phyloP scores from a whole-genome alignment of 2,113 vertebrate species.

The Paramormyrops kingsleyae region DNA sequence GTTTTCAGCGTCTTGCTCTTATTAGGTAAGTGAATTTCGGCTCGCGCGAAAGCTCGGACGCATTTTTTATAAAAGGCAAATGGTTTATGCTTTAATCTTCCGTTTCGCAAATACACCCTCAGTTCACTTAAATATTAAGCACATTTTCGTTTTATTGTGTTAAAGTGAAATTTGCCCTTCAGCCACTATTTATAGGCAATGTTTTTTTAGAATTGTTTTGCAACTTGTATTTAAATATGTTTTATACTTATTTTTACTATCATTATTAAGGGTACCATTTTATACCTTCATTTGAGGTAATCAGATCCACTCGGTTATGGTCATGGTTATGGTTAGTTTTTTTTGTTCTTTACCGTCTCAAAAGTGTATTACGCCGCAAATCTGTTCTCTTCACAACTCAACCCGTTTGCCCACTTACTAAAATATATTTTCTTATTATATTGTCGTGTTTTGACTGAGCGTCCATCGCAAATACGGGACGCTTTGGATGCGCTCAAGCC shows the following conservation, averaged over 20 bases:
- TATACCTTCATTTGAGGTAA: background rate
- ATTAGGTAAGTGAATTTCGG: constrained; percentile 33
- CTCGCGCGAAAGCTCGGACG: background rate
- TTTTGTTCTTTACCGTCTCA: background rate
- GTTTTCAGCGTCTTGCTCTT: constrained; percentile 42
- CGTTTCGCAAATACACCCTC: background rate
- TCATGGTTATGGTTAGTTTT: background rate
- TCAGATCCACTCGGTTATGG: background rate
- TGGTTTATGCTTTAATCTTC: background rate
- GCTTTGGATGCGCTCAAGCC: background rate
- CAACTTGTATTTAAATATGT: background rate
- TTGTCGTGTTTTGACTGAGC: background rate
- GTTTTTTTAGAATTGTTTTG: background rate
- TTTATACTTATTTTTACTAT: background rate
- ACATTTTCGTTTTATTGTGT: background rate
- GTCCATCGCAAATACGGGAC: background rate
- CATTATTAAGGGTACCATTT: background rate
- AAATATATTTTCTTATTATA: background rate
- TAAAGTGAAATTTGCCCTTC: background rate
- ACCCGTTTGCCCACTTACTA: background rate
- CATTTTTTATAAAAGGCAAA: background rate
- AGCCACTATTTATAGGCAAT: background rate
- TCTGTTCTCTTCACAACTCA: background rate
- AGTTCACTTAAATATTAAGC: background rate
- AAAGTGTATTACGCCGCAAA: background rate